Base-by-base conservation (phyloP, 2,888 invertebrate species). In the Seira musarum region DNA sequence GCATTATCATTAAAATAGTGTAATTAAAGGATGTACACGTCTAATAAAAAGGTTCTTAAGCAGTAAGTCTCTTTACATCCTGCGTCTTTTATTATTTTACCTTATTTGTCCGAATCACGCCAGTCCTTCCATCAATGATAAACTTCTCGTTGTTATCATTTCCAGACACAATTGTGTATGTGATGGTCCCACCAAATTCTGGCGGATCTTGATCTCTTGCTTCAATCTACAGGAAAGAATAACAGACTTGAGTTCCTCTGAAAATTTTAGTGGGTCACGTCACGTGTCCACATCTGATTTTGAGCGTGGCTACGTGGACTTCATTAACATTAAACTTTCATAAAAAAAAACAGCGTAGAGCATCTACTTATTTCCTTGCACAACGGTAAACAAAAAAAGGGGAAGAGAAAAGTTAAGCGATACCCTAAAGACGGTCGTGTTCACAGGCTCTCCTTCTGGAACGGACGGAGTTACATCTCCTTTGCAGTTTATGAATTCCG, bases 401-500 rank as follows among this genome's bases (percentile, higher is more conserved):
- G 8, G 30, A 30, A 30, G 30, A 30, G 3, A 30, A 30, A 30
- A 30, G 30, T 8, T 30, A 30, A 30, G 63, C 5, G n/a, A 90
- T 90, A 94, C 94, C 74, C 17, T 40, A 30, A 66, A 80, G 13
- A 98, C 95, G 85, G 91, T 92, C 0, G 94, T 94, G 76, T 93
- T 94, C 49, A 92, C 90, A 0, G 91, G 91, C 88, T 93, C 92
- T 87, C 93, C 94, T 89, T 97, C 97, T 88, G 93, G 93, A 22
- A 96, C 94, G 30, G 92, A 91, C 0, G 95, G 96, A 87, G 92
- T 93, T 89, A 97, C 97, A 87, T 91, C 91, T 53, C 49, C 60
- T 76, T 93, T 92, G 90, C 98, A 98, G 87, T 95, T 92, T 60
- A 92, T 92, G 89, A 97, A 97, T 81, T 93, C 92, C 1, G 97